These are phyloP conservation scores for Bicyclus anynana DNA, from an alignment of 1,140 invertebrate genomes.

Conservation along the genomic window DNA sequence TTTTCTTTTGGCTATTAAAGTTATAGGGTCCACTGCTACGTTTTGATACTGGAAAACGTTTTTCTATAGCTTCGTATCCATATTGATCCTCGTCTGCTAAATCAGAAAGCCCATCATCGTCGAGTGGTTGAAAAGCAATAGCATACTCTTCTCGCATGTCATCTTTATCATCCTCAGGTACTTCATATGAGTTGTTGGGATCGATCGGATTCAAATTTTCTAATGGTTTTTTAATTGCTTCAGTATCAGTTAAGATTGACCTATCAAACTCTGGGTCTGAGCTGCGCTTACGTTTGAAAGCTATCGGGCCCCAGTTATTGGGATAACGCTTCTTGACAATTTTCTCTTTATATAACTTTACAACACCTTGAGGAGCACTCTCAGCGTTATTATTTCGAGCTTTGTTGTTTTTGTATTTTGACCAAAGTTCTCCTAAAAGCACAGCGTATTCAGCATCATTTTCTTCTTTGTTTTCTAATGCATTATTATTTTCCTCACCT, in stretches of 20 bases:
- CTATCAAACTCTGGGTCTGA: conserved; percentile 53
- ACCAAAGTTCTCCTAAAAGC: conserved; percentile 78
- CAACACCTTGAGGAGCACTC: conserved; percentile 54
- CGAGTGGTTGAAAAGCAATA: conserved; percentile 76
- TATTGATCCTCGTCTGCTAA: conserved; percentile 65
- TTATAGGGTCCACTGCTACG: conserved; percentile 75
- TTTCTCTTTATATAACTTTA: conserved; percentile 70
- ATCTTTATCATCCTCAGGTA: conserved; percentile 58
- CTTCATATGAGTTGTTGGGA: conserved; percentile 60
- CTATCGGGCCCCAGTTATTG: conserved; percentile 71
- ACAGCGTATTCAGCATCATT: conserved; percentile 77
- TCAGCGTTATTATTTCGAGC: conserved; percentile 43
- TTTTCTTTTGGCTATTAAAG: conserved; percentile 70
- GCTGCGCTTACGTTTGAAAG: conserved; percentile 73
- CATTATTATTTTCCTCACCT: conserved; percentile 56
- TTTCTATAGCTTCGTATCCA: conserved; percentile 68
- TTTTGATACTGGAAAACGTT: conserved; percentile 82
- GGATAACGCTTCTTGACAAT: conserved; percentile 67
- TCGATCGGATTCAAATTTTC: conserved; percentile 48
- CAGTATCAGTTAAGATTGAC: conserved; percentile 42
- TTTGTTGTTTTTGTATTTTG: conserved; percentile 79
- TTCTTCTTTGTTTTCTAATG: conserved; percentile 60
- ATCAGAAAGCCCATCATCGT: conserved; percentile 69
- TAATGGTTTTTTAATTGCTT: conserved; percentile 54
- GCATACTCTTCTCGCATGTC: conserved; percentile 77